phyloP scores from a whole-genome alignment of 1,140 invertebrate species.

The Piezodorus guildinii region DNA sequence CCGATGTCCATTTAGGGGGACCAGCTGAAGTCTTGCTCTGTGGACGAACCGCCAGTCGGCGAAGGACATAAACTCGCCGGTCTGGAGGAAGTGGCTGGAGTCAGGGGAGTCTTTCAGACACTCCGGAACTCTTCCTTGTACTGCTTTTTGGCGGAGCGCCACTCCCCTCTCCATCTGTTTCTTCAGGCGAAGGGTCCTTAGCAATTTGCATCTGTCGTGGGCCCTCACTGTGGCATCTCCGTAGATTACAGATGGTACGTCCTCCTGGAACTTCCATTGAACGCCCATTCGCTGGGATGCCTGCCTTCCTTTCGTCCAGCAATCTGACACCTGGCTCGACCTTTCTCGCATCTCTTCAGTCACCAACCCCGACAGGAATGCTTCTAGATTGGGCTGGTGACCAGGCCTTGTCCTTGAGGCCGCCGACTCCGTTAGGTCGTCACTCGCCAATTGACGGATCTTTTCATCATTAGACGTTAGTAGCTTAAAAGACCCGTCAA shows the following conservation, averaged over 20 bases:
- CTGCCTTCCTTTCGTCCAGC: background rate
- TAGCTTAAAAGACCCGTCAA: too few relatives aligned
- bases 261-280: background rate
- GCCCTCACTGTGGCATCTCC: background rate
- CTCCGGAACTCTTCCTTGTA: slow-evolving; percentile 21
- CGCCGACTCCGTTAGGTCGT: background rate
- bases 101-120: background rate
- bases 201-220: background rate
- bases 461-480: background rate
- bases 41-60: slow-evolving; percentile 31
- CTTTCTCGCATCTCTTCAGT: background rate
- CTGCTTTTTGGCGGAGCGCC: background rate
- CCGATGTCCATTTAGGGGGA: slow-evolving; percentile 20
- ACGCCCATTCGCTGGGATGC: slow-evolving; percentile 2
- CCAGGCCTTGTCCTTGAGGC: background rate
- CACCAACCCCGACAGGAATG: background rate
- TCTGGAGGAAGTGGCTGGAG: slow-evolving; percentile 21
- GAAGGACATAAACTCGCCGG: slow-evolving; percentile 25
- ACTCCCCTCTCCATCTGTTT: background rate
- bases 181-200: background rate
- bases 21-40: slow-evolving; percentile 26
- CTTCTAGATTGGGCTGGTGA: background rate
- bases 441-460: background rate
- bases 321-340: background rate
- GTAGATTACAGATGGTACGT: background rate